Evolutionary conservation across 2,797 vertebrate species (phyloP).

Genomic region (Fundulus diaphanus): DNA sequence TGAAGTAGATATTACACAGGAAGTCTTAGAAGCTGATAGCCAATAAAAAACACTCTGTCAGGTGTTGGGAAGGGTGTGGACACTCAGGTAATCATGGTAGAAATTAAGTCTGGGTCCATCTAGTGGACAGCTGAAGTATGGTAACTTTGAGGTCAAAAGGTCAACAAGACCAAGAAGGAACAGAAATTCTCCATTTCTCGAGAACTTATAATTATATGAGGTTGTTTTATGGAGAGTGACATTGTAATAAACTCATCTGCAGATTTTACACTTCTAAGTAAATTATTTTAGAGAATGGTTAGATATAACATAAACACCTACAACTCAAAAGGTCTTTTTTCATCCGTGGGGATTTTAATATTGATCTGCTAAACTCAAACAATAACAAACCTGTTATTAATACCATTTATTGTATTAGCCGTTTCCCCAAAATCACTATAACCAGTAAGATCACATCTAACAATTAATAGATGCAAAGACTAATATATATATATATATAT

Average conservation of each 20-base stretch:
- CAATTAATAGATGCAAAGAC: no score
- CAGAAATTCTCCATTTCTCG: neutral
- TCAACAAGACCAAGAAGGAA: neutral
- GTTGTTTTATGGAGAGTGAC: neutral
- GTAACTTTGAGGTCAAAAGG: slow-evolving; percentile 13
- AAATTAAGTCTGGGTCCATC: slow-evolving; percentile 10
- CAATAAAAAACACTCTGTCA: neutral
- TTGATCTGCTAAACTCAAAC: no score
- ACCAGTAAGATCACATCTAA: no score
- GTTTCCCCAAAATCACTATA: no score
- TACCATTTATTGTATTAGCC: no score
- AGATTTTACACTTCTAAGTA: neutral
- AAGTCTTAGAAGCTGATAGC: neutral
- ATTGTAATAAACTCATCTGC: neutral
- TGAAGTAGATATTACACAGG: neutral
- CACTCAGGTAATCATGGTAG: neutral
- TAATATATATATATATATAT: no score
- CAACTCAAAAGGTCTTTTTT: no score
- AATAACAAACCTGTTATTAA: no score
- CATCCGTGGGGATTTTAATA: no score
- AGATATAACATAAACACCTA: no score
- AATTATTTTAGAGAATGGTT: no score
- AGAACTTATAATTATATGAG: neutral
- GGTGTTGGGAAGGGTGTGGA: neutral
- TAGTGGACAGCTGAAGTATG: slow-evolving; percentile 11